These are phyloP conservation scores for Atta colombica DNA, from an alignment of 1,140 invertebrate genomes.

Conservation along the genomic window DNA sequence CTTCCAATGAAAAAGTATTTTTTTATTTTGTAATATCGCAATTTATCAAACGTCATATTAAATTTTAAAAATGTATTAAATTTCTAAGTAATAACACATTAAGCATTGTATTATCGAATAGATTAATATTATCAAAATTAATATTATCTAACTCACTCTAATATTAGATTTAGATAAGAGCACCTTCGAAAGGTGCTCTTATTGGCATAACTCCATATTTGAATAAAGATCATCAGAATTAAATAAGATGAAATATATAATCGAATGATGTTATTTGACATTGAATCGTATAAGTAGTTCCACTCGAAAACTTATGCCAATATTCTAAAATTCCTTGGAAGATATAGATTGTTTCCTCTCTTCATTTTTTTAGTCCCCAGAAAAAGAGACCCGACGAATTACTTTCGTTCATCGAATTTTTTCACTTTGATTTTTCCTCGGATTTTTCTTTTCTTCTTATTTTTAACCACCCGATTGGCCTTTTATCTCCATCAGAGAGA, in stretches of 20 bases:
- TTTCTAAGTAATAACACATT: not conserved
- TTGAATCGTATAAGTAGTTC: not conserved
- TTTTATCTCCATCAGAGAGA: not conserved
- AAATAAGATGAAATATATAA: not conserved
- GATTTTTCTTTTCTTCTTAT: not conserved
- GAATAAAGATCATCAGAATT: not conserved
- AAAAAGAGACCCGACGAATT: not conserved
- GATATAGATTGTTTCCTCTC: not conserved
- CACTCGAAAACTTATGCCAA: not conserved
- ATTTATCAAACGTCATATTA: not conserved
- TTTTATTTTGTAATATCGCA: not conserved
- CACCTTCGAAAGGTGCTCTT: not conserved
- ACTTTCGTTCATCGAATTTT: slow-evolving; percentile 32
- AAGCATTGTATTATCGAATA: too few species aligned
- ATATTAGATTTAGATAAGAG: not conserved
- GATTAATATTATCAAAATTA: not conserved
- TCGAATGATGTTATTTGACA: not conserved
- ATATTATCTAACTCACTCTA: not conserved
- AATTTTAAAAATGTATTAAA: not conserved
- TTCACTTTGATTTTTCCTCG: not conserved
- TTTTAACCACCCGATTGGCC: slow-evolving; percentile 16
- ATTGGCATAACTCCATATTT: not conserved
- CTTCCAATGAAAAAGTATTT: not conserved
- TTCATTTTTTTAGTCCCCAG: not conserved
- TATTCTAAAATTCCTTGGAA: slow-evolving; percentile 3